Percentiles rank a stretch among this genome's conserved stretches.
These are phyloP conservation scores for Pavo muticus DNA, from an alignment of 2,113 vertebrate species.

Conservation along the genomic window DNA sequence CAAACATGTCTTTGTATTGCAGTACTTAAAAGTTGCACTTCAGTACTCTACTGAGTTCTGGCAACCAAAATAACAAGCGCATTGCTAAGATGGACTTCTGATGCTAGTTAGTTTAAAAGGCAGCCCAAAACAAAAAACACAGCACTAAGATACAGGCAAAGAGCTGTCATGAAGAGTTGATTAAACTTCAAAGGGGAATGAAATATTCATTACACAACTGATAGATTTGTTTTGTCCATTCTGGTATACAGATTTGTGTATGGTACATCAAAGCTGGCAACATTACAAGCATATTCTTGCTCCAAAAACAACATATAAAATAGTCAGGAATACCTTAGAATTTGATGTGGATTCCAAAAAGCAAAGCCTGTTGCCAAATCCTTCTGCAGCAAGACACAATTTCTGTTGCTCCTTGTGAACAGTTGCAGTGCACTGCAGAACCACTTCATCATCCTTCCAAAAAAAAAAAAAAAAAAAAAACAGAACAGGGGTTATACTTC, in stretches of 20 bases:
- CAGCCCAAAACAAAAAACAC: neutral
- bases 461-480: constrained; percentile 10
- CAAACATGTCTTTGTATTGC: neutral
- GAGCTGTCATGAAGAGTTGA: neutral
- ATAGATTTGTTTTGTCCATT: neutral
- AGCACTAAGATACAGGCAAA: neutral
- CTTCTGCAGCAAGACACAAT: constrained; percentile 94
- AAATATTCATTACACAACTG: neutral
- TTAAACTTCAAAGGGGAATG: neutral
- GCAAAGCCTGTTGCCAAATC: constrained; percentile 96
- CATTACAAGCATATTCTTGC: neutral
- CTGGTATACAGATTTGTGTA: neutral
- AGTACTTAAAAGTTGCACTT: neutral
- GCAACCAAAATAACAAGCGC: neutral
- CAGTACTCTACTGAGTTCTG: rapidly evolving
- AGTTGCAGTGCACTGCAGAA: constrained; percentile 92
- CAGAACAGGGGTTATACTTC: neutral
- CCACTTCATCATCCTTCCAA: constrained; percentile 93
- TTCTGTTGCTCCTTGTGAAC: constrained; percentile 96
- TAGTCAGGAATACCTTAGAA: constrained; percentile 86
- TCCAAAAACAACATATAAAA: neutral
- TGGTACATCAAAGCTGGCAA: neutral
- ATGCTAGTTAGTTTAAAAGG: neutral
- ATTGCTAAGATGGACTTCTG: neutral
- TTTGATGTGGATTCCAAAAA: constrained; percentile 97